phyloP scores from a whole-genome alignment of 2,797 vertebrate species.

The Champsocephalus gunnari region DNA sequence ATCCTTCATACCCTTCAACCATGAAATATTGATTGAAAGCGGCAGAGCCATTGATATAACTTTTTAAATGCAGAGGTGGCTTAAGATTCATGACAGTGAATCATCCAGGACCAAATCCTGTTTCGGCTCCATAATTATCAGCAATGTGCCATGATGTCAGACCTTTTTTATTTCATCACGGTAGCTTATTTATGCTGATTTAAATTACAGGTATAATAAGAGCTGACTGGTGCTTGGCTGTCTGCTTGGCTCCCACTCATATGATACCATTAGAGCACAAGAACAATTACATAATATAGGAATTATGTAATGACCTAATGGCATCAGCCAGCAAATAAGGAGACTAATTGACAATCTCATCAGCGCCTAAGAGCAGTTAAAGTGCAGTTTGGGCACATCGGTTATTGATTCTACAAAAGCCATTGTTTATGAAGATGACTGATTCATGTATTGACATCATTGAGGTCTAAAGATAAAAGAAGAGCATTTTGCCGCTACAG shows the following conservation, averaged over 20 bases:
- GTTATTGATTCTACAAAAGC: background rate
- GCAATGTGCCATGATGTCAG: slow-evolving; percentile 19
- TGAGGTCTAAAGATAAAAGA: slow-evolving; percentile 2
- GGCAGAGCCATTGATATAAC: slow-evolving; percentile 44
- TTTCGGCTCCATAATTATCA: slow-evolving; percentile 40
- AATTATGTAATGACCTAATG: slow-evolving; percentile 57
- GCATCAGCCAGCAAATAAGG: background rate
- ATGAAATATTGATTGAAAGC: slow-evolving; percentile 70
- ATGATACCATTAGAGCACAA: slow-evolving; percentile 43
- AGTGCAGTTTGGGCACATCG: slow-evolving; percentile 4
- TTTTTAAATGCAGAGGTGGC: slow-evolving; percentile 66
- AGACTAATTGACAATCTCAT: slow-evolving; percentile 36
- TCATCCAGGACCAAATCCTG: slow-evolving; percentile 38
- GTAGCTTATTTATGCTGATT: slow-evolving; percentile 46
- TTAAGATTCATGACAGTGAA: slow-evolving; percentile 54
- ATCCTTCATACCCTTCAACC: slow-evolving; percentile 44
- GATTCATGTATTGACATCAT: background rate
- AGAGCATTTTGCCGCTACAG: background rate
- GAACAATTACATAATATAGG: slow-evolving; percentile 67
- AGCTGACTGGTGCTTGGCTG: slow-evolving; percentile 40
- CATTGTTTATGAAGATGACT: background rate
- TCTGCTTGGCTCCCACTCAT: slow-evolving; percentile 34
- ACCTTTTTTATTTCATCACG: slow-evolving; percentile 19
- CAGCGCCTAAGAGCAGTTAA: slow-evolving; percentile 1
- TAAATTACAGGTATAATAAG: slow-evolving; percentile 55